Evolutionary conservation across 1,140 invertebrate genomes (phyloP), one percentile per base, ranked within the genome.

Genomic region (Trachelipus rathkii): DNA sequence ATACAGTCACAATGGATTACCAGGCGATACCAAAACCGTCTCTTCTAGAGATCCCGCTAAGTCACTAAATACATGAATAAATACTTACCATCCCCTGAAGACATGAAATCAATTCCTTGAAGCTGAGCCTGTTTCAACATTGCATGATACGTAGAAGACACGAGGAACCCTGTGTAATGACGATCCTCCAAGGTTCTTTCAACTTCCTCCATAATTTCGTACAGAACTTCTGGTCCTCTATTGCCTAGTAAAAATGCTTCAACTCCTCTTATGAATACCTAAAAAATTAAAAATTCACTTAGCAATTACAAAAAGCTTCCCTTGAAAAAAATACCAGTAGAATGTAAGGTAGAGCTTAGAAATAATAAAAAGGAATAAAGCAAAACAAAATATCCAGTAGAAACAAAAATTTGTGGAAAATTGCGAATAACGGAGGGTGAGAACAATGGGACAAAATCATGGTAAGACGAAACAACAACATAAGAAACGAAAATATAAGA

Each of bases 171-270:
- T 44, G 93, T 90, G 86, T 95, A 96, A 85, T 95, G 93, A 83
- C 94, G 92, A 73, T 94, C 91, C 84, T 95, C 92, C 11, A 96
- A 86, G 0, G 90, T 89, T 82, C 90, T 89, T 23, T 92, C 88
- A 10, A 95, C 90, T 79, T 89, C 89, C 44, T 92, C 89, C 84
- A 95, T 94, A 5, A 94, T 92, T 83, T 93, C 91, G 82, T 91
- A 93, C 85, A 95, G 95, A 24, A 95, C 92, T 85, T 94, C 92
- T 67, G 93, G 93, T 6, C 93, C 94, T 83, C 91, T 92, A 82
- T 94, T 91, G 45, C 93, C 94, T 67, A 94, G 84, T 72, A 96
- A 86, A 85, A 95, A 96, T 33, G 90, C 88, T 83, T 96, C 94
- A 89, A 96, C 95, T 75, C 90, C 88, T 83, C 93, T 94, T 68